A percentile compares a stretch with the other conserved stretches of the same genome.
These are phyloP conservation scores for Notolabrus celidotus DNA, from an alignment of 2,797 vertebrate genomes.

Conservation along the genomic window DNA sequence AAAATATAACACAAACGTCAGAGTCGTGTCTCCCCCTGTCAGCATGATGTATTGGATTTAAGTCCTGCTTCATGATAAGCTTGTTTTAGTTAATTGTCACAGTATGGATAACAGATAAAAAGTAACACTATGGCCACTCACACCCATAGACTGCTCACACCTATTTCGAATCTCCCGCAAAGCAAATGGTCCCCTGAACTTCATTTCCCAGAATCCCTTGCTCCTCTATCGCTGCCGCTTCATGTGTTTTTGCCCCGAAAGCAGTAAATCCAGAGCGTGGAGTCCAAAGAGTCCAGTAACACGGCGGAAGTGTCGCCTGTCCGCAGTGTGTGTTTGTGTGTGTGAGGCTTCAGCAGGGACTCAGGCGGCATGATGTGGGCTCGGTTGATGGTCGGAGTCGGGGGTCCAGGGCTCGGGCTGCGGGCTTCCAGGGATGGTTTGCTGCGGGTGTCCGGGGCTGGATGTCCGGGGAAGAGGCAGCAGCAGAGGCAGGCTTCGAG, in stretches of 20 bases:
- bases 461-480: slow-evolving; percentile 39
- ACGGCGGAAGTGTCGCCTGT: slow-evolving; percentile 37
- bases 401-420: slow-evolving; percentile 51
- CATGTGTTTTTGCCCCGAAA: slow-evolving; percentile 53
- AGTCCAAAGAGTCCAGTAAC: slow-evolving; percentile 52
- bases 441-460: slow-evolving; percentile 53
- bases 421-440: slow-evolving; percentile 61
- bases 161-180: background rate
- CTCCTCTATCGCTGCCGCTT: slow-evolving; percentile 12
- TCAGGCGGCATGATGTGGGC: slow-evolving; percentile 74
- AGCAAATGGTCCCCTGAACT: slow-evolving; percentile 50
- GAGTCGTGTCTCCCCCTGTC: too few species aligned
- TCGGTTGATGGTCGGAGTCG: slow-evolving; percentile 54
- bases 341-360: slow-evolving; percentile 27
- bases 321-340: background rate
- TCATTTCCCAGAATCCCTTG: slow-evolving; percentile 80
- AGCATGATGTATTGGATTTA: too few species aligned
- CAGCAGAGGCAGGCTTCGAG: slow-evolving; percentile 72
- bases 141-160: too few species aligned
- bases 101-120: too few species aligned
- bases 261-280: slow-evolving; percentile 40
- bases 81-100: too few species aligned
- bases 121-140: too few species aligned
- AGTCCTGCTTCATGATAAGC: too few species aligned
- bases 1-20: too few species aligned